Evolutionary conservation across 2,888 invertebrate species (phyloP).

Genomic region (Yponomeuta evonymella): DNA sequence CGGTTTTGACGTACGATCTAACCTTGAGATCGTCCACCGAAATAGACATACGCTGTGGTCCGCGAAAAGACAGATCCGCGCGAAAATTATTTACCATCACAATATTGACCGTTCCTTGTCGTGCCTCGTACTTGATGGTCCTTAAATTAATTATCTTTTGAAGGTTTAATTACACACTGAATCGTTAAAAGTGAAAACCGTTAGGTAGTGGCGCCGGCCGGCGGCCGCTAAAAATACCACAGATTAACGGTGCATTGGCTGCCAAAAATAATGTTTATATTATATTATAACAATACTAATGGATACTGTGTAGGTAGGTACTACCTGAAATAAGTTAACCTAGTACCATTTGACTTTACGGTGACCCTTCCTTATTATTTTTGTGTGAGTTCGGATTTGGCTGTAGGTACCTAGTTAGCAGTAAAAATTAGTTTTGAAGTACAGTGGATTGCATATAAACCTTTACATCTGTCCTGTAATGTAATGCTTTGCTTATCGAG

Average conservation of each 20-base stretch:
- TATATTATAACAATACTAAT: not conserved
- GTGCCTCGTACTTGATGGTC: no score
- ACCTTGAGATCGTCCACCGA: slow-evolving; percentile 25
- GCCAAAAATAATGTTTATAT: not conserved
- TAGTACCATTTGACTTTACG: no score
- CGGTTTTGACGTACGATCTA: slow-evolving; percentile 28
- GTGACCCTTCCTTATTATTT: no score
- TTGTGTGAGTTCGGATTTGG: no score
- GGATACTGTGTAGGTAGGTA: not conserved
- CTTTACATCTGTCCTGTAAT: no score
- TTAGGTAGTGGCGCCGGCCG: not conserved
- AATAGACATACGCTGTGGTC: slow-evolving; percentile 31
- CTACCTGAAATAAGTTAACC: not conserved
- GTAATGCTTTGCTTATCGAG: no score
- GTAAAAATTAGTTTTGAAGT: no score
- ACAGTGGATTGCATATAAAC: no score
- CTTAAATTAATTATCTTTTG: not conserved
- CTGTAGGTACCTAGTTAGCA: no score
- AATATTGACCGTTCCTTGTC: no score
- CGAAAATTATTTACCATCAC: not conserved
- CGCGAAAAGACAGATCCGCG: not conserved
- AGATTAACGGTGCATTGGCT: not conserved
- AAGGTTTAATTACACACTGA: not conserved
- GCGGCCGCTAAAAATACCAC: not conserved
- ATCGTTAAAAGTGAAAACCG: not conserved